These are phyloP conservation scores for Bufo gargarizans DNA, from an alignment of 2,113 vertebrate genomes.

Conservation along the genomic window DNA sequence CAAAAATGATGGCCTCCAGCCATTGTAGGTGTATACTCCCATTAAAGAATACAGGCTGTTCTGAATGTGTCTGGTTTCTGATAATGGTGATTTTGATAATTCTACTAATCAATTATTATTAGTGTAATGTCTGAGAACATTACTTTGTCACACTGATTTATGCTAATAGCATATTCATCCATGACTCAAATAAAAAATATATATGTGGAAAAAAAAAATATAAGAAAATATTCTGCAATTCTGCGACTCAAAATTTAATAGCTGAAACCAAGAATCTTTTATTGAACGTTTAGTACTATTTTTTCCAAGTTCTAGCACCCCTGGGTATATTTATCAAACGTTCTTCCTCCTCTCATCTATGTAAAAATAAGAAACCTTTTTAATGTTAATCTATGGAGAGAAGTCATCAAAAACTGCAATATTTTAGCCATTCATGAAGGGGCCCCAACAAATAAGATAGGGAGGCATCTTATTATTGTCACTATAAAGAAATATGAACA, in stretches of 20 bases:
- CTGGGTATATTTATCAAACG: slow-evolving; percentile 28
- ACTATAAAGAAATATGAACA: slow-evolving; percentile 16
- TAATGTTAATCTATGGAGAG: slow-evolving; percentile 28
- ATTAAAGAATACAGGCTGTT: background rate
- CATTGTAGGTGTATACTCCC: background rate
- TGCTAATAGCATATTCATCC: background rate
- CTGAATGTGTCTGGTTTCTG: background rate
- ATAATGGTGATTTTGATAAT: background rate
- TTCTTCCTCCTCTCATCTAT: slow-evolving; percentile 5
- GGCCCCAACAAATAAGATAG: slow-evolving; percentile 20
- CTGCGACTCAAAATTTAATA: background rate
- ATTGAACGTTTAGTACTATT: slow-evolving; percentile 3
- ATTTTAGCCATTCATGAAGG: slow-evolving; percentile 28
- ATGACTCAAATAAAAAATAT: background rate
- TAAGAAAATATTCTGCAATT: background rate
- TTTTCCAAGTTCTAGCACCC: background rate
- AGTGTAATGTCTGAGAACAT: background rate
- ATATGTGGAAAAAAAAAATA: background rate
- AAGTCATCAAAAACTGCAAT: slow-evolving; percentile 28
- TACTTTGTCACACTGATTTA: background rate
- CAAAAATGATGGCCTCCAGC: no score
- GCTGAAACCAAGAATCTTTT: slow-evolving; percentile 3
- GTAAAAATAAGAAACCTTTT: slow-evolving; percentile 24
- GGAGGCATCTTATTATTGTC: slow-evolving; percentile 14
- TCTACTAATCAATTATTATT: background rate